Percentiles rank a stretch among this genome's conserved stretches.
Evolutionary conservation across 2,797 vertebrate genomes (phyloP).

Genomic region (Lagorchestes hirsutus): DNA sequence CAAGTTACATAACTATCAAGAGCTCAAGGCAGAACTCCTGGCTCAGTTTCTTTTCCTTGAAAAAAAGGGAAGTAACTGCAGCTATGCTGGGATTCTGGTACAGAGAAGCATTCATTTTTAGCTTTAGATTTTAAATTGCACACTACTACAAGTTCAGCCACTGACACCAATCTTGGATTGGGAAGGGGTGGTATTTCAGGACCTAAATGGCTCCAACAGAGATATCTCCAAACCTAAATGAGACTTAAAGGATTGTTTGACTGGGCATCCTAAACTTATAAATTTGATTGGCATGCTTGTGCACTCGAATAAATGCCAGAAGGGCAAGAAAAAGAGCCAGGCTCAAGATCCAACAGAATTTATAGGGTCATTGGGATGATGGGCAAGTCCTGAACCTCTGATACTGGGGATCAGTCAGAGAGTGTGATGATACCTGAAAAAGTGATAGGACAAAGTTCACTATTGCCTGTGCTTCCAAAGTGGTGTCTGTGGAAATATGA

Average conservation of each 20-base stretch:
- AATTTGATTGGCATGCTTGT: neutral
- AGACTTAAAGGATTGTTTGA: neutral
- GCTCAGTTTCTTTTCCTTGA: neutral
- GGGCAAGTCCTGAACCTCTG: neutral
- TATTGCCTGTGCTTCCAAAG: neutral
- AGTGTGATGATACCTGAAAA: neutral
- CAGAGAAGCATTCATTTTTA: neutral
- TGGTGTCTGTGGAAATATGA: neutral
- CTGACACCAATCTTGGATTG: neutral
- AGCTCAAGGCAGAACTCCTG: neutral
- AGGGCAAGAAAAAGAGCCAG: neutral
- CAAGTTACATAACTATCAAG: neutral
- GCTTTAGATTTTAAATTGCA: neutral
- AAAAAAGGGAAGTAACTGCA: neutral
- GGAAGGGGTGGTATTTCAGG: neutral
- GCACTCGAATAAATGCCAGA: neutral
- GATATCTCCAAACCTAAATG: neutral
- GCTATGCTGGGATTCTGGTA: neutral
- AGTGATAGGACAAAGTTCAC: neutral
- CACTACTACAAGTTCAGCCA: neutral
- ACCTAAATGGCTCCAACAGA: neutral
- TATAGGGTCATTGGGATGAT: neutral
- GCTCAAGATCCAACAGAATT: neutral
- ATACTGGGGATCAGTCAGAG: neutral
- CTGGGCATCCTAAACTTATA: neutral